Evolutionary conservation across 2,797 vertebrate genomes (phyloP), one percentile per base, ranked within the genome.

Genomic region (Onychomys torridus): DNA sequence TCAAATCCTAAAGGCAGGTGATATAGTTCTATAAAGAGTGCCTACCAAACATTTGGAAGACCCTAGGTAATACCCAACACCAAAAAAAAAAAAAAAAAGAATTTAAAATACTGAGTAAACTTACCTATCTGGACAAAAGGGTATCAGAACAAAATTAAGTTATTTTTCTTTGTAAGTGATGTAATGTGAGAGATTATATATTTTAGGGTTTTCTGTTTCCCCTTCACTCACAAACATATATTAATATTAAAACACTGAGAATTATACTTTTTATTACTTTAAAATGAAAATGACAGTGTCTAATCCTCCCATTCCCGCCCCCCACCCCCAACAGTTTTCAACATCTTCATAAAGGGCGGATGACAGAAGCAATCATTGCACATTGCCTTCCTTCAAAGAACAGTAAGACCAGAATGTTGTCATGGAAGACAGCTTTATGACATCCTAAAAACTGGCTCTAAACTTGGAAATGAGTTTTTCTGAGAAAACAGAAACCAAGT

Each of bases 81-180:
- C n/a, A n/a, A n/a, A n/a, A n/a, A n/a, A n/a, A n/a, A n/a, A n/a
- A n/a, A n/a, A 86, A 27, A 65, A 25, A 52, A 21, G 8, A 95
- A 89, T 23, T 88, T 96, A 21, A 96, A 97, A 93, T 92, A 43
- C 46, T 94, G 67, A 21, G 29, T 79, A 97, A 94, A 91, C 77
- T 84, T 90, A 95, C n/a, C 63, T 93, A 73, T 77, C 91, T 11
- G 6, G 32, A 90, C 37, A 89, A 77, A 79, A 90, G 4, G 55
- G 6, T 82, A 78, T 29, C 69, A 82, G 55, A 85, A 94, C 25
- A 94, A 92, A 95, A 76, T 25, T 46, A 83, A 83, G 32, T 89
- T 91, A 86, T 79, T 88, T 91, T 94, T n/a, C n/a, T 91, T 93
- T 82, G 49, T 52, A 75, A 92, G 29, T 63, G 40, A 75, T 83